A percentile compares a stretch with the other conserved stretches of the same genome.
phyloP scores from a whole-genome alignment of 2,797 vertebrate species.

The Pseudochaenichthys georgianus region DNA sequence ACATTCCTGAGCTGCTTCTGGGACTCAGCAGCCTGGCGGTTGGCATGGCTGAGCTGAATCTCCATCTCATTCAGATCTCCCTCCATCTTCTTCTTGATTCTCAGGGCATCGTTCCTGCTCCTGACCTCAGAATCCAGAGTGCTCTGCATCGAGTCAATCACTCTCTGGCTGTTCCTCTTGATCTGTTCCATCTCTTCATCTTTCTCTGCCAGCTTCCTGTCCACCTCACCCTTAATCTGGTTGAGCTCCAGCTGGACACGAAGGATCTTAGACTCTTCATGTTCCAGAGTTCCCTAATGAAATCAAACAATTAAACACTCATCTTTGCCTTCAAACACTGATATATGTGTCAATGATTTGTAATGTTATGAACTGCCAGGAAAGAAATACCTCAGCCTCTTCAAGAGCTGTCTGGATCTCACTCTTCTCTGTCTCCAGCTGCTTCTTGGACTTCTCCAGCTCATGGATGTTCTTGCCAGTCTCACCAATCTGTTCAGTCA shows the following conservation, averaged over 20 bases:
- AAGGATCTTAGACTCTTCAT: constrained; percentile 91
- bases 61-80: constrained; percentile 91
- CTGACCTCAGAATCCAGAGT: constrained; percentile 88
- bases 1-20: constrained; percentile 89
- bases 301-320: not conserved
- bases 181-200: constrained; percentile 93
- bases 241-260: constrained; percentile 89
- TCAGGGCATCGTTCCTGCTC: constrained; percentile 90
- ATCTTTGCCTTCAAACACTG: not conserved
- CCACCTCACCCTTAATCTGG: constrained; percentile 90
- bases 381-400: constrained; percentile 77
- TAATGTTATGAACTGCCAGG: fast-evolving
- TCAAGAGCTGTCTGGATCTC: constrained; percentile 82
- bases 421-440: constrained; percentile 88
- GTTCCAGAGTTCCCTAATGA: constrained; percentile 88
- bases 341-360: not conserved
- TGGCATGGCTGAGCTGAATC: constrained; percentile 90
- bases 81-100: constrained; percentile 93
- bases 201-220: constrained; percentile 89
- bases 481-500: constrained; percentile 90
- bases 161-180: constrained; percentile 89
- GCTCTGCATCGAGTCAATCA: constrained; percentile 87
- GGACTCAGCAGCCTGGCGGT: constrained; percentile 86
- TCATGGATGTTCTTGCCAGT: constrained; percentile 89
- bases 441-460: constrained; percentile 89